Evolutionary conservation across 2,113 vertebrate genomes (phyloP).

Genomic region (Athene cunicularia): DNA sequence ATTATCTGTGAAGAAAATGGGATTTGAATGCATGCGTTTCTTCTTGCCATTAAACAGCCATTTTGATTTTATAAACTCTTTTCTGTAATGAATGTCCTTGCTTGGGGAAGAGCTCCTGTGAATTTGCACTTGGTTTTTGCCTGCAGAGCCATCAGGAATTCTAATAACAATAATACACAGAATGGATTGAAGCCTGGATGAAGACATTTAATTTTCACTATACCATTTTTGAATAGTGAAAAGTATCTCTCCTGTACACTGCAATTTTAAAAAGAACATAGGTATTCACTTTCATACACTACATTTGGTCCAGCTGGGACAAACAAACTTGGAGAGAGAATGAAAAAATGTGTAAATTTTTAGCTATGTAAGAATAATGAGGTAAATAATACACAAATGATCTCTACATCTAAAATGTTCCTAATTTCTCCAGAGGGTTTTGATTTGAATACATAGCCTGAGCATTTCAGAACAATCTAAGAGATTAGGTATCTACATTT

Average conservation of each 20-base stretch:
- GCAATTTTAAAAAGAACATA: not conserved
- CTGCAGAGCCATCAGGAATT: not conserved
- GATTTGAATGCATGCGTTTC: not conserved
- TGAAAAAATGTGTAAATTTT: not conserved
- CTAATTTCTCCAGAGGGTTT: not conserved
- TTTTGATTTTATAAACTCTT: not conserved
- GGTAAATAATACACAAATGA: not conserved
- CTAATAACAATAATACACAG: not conserved
- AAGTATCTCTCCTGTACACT: not conserved
- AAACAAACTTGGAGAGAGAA: not conserved
- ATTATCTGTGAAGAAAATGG: not conserved
- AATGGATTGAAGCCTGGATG: not conserved
- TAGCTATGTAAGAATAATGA: not conserved
- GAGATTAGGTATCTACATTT: not conserved
- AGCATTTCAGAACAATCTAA: not conserved
- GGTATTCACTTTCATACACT: not conserved
- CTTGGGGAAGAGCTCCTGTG: not conserved
- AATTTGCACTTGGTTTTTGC: not conserved
- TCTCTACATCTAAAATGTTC: not conserved
- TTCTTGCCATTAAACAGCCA: not conserved
- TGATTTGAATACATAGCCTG: not conserved
- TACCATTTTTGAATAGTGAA: not conserved
- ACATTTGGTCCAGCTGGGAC: not conserved
- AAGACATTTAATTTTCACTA: not conserved
- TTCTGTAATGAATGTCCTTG: not conserved